Evolutionary conservation across 2,888 invertebrate species (phyloP).

Genomic region (Tetranychus piercei): DNA sequence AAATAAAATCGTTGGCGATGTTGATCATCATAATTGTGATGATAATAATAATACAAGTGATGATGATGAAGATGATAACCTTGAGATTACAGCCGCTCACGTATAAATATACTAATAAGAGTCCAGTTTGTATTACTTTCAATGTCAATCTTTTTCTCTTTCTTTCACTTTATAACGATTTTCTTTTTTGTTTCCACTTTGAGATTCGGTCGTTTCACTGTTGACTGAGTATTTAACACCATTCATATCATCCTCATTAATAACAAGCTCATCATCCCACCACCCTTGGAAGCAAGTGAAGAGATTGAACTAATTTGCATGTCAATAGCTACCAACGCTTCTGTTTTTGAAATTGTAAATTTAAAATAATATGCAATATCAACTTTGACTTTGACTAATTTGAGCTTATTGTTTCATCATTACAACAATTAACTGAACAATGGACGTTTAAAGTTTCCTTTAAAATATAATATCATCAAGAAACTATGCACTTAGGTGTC

Average conservation of each 20-base stretch:
- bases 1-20: neutral
- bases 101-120: neutral
- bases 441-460: no score
- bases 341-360: neutral
- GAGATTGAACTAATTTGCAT: neutral
- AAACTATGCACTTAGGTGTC: no score
- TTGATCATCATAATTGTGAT: neutral
- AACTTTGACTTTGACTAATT: neutral
- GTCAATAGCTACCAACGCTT: neutral
- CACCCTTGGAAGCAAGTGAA: neutral
- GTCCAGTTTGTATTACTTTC: neutral
- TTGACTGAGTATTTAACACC: neutral
- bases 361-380: neutral
- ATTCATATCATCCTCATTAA: neutral
- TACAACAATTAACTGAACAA: neutral
- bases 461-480: no score
- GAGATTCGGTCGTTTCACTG: neutral
- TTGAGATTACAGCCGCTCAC: neutral
- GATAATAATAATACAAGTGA: neutral
- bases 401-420: neutral
- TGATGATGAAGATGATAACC: neutral
- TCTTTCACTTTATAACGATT: neutral
- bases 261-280: neutral
- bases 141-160: neutral
- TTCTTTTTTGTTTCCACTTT: neutral